Evolutionary conservation across 2,888 invertebrate species (phyloP), one percentile per base, ranked within the genome.

Genomic region (Drosophila setosimentum): DNA sequence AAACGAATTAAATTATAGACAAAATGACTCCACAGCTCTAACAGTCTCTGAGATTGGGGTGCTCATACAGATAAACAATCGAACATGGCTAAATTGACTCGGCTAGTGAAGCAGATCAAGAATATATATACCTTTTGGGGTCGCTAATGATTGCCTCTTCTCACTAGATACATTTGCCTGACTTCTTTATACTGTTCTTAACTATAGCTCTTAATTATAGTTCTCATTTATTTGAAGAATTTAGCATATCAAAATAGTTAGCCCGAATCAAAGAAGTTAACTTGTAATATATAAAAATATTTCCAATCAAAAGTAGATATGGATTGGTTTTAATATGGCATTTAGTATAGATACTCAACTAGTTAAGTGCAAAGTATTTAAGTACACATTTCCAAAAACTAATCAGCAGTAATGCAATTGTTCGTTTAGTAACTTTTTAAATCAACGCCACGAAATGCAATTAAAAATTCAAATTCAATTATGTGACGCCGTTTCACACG

Each of bases 401-500:
- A 45, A 24, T 45, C 45, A 45, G 8, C 40, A 63, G 21, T 16
- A 1, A 11, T n/a, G 3, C 45, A 27, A 45, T 55, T 13, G 16
- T 55, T 27, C 45, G 18, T 48, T 48, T 6, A 11, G 27, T 30
- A 68, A 45, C 30, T 48, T n/a, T 21, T 30, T 60, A n/a, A 45
- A 32, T 13, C 18, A 49, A 33, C 51, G 53, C 30, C 37, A 48
- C 50, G 37, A 60, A 66, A 71, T 51, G 57, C 50, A 81, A 81
- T 80, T 81, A 75, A 68, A 78, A 72, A 78, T 75, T 72, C 64
- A 65, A 80, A 69, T 81, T 68, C 54, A 80, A 81, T 75, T 81
- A 78, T 70, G 73, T 48, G 48, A 40, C 51, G 32, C 13, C 50
- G 68, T 35, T 62, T 60, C 33, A 29, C 59, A 63, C 55, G 5